Conservation (phyloP, 1,140 invertebrate species). For the Pseudoatta argentina region DNA sequence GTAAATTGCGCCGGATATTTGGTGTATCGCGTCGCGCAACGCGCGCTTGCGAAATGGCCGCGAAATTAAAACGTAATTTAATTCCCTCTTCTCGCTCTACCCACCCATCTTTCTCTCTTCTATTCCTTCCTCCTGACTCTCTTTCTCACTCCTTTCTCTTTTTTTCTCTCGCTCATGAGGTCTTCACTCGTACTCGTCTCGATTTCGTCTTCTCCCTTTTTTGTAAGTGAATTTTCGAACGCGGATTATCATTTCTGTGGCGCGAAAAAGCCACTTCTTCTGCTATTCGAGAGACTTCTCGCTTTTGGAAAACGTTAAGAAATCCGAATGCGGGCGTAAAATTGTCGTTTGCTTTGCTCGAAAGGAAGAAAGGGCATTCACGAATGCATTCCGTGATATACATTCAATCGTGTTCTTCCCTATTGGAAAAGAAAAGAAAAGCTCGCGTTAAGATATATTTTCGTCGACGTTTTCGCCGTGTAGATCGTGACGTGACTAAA, state of each 20-base stretch:
- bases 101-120: not conserved
- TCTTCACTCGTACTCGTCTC: conserved; percentile 11
- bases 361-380: too few relatives aligned
- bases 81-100: conserved; percentile 71
- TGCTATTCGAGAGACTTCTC: conserved; percentile 2
- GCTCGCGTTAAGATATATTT: not conserved
- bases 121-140: not conserved
- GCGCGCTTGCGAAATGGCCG: conserved; percentile 80
- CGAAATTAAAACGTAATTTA: conserved; percentile 86
- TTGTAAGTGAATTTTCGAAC: conserved; percentile 76
- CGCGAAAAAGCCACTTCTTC: not conserved
- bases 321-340: not conserved
- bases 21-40: conserved; percentile 77
- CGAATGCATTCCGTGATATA: not conserved
- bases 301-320: not conserved
- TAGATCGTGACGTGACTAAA: conserved; percentile 18
- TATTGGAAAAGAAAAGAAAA: not conserved
- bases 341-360: not conserved
- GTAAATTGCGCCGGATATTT: conserved; percentile 83
- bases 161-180: conserved; percentile 56
- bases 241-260: conserved; percentile 62
- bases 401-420: not conserved
- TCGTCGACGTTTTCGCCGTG: conserved; percentile 10
- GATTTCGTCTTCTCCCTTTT: conserved; percentile 36
- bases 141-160: conserved; percentile 28